phyloP scores from a whole-genome alignment of 2,113 vertebrate species.

The Orcinus orca region DNA sequence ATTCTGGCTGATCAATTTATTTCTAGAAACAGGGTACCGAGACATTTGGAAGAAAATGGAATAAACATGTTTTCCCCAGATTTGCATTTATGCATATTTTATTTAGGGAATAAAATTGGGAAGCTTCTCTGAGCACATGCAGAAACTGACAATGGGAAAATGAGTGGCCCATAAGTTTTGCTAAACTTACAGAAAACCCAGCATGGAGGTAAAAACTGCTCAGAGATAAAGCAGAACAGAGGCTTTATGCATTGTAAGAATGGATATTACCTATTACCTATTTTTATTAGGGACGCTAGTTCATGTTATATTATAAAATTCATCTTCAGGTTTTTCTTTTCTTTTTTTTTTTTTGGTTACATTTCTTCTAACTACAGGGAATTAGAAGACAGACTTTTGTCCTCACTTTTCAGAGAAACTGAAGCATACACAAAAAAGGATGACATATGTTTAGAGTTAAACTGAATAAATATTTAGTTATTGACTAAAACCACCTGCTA shows the following conservation, averaged over 20 bases:
- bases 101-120: background rate
- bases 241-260: background rate
- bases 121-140: background rate
- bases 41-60: background rate
- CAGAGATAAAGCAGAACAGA: background rate
- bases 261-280: background rate
- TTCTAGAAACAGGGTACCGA: background rate
- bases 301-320: background rate
- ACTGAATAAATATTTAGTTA: background rate
- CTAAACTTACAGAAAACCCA: background rate
- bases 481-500: background rate
- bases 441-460: background rate
- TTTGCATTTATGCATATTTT: background rate
- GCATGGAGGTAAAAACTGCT: background rate
- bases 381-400: background rate
- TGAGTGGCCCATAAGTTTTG: background rate
- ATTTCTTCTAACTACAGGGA: background rate
- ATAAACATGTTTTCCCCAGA: background rate
- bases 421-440: background rate
- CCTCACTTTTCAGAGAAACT: conserved; percentile 40
- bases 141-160: background rate
- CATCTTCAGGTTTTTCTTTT: background rate
- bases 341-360: background rate
- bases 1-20: background rate
- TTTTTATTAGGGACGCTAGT: background rate